A percentile compares a stretch with the other conserved stretches of the same genome.
These are phyloP conservation scores for Cichladusa arquata DNA, from an alignment of 2,113 vertebrate species.

Conservation along the genomic window DNA sequence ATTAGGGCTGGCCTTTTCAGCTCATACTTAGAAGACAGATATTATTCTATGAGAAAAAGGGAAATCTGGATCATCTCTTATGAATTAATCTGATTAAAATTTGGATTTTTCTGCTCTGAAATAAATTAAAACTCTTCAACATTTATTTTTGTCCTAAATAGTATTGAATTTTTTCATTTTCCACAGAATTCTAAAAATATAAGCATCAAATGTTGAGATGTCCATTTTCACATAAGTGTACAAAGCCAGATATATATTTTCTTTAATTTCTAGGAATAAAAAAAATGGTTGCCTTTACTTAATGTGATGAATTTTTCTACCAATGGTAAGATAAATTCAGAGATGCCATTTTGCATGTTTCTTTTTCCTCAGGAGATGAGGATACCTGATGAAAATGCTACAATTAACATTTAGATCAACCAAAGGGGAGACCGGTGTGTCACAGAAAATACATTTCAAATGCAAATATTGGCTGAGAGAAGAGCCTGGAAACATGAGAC, in stretches of 20 bases:
- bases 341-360: neutral
- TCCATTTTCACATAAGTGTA: neutral
- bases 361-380: neutral
- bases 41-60: neutral
- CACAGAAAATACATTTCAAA: neutral
- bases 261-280: neutral
- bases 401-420: neutral
- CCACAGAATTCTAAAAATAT: neutral
- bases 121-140: neutral
- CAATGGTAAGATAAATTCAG: neutral
- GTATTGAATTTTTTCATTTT: neutral
- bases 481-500: neutral
- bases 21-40: neutral
- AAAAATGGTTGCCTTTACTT: neutral
- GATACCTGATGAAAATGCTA: neutral
- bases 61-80: neutral
- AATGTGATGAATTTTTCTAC: neutral
- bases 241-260: neutral
- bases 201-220: neutral
- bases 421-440: neutral
- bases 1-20: neutral
- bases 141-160: neutral
- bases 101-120: neutral
- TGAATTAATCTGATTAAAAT: neutral
- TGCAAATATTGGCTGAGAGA: neutral